phyloP scores from a whole-genome alignment of 1,140 invertebrate genomes.

The Polypedilum pembai region DNA sequence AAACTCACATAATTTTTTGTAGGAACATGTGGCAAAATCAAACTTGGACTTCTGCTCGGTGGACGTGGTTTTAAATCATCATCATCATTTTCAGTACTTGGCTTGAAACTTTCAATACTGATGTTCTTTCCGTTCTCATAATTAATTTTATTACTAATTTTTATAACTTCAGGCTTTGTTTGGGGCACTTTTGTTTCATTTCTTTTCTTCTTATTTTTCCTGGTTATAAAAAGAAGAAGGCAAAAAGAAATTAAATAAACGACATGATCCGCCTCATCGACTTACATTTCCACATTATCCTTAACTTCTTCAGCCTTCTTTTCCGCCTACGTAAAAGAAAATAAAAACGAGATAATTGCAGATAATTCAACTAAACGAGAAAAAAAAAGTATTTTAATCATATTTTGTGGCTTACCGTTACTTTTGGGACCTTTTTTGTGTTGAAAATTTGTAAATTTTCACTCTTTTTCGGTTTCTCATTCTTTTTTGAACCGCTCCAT shows the following conservation, averaged over 20 bases:
- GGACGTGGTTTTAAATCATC: neutral
- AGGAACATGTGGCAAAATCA: neutral
- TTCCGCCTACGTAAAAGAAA: neutral
- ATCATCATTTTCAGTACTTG: neutral
- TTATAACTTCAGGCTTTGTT: neutral
- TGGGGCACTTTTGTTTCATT: neutral
- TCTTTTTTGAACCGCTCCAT: neutral
- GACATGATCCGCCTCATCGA: neutral
- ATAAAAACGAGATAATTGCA: neutral
- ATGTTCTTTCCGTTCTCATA: neutral
- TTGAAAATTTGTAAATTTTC: neutral
- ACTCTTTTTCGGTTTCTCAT: neutral
- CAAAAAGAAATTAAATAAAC: neutral
- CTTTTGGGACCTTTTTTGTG: neutral
- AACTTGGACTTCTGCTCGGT: neutral
- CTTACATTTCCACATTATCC: conserved; percentile 3
- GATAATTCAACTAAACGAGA: neutral
- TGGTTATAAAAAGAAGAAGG: neutral
- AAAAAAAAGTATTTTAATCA: neutral
- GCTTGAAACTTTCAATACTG: neutral
- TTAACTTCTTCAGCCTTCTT: neutral
- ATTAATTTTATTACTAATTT: conserved; percentile 7
- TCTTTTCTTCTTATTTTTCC: neutral
- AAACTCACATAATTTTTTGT: neutral
- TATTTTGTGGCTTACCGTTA: neutral